Base-by-base conservation (phyloP, 37 sponge, comb jelly and placozoan species). In the Tethya wilhelma region DNA sequence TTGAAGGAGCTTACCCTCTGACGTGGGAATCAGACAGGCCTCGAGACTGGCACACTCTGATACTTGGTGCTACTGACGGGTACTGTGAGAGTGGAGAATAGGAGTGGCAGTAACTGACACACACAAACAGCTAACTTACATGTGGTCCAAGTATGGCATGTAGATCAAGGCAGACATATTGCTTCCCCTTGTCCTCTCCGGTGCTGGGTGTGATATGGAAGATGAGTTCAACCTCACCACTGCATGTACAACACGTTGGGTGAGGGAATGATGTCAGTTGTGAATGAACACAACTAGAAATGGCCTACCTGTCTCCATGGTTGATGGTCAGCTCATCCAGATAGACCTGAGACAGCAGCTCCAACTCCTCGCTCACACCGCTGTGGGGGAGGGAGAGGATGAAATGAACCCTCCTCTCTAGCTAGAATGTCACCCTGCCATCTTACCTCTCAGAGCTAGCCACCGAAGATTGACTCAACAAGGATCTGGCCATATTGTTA, bases 181-280 rank as follows among this genome's bases (percentile, higher is more conserved):
- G 87, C 25, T 79, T 68, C 29, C 82, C 74, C 65, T 80, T 69
- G 12, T 80, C 77, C 14, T 82, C 91, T 9, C 46, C 91, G 28
- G 91, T 91, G n/a, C 82, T 81, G 19, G 91, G 91, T 20, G 71
- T 78, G 34, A 91, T 14, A 46, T 82, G 91, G 60, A 82, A 56
- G 23, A 8, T 38, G 4, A 90, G 78, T 4, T 43, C 58, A 12
- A 33, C 60, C 44, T 25, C 34, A 63, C 43, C 73, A 19, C 69
- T 84, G 25, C 44, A 46, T 20, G 34, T 9, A 49, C 2, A 30
- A 49, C 45, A 17, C 17, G 74, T 57, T 55, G 53, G n/a, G 7
- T 25, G 28, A 39, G 30, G 59, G 14, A 26, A 9, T 14, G 31
- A n/a, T 73, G 12, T 57, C 22, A 44, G 6, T 56, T 19, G 34